Conservation (phyloP, 2,797 vertebrate genomes). For the Peromyscus eremicus region DNA sequence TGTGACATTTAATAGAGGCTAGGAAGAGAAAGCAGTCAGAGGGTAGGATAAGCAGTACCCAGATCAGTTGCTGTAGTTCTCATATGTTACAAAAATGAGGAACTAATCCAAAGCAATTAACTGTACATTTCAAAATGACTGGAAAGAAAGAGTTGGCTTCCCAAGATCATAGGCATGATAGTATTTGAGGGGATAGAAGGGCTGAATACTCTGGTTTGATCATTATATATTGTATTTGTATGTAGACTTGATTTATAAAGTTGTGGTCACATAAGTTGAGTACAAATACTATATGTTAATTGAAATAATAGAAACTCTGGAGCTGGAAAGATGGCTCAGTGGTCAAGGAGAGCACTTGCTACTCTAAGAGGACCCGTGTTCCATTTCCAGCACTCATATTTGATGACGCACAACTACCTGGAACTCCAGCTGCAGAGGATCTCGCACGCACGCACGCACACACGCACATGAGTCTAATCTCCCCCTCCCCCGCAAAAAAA, state of each 20-base stretch:
- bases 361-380: background rate
- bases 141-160: background rate
- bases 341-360: background rate
- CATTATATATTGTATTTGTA: background rate
- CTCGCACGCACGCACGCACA: background rate
- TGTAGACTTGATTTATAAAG: background rate
- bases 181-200: background rate
- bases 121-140: slow-evolving; percentile 4
- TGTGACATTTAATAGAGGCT: background rate
- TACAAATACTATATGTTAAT: background rate
- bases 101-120: background rate
- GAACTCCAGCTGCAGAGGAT: background rate
- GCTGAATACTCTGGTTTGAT: background rate
- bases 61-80: background rate
- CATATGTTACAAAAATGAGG: background rate
- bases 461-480: too few relatives aligned
- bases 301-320: background rate
- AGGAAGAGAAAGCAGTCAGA: background rate
- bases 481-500: background rate
- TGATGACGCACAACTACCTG: background rate
- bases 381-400: background rate
- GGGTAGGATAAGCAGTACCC: background rate
- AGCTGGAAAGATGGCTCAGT: background rate
- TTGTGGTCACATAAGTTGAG: background rate
- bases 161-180: background rate